Base-by-base conservation (phyloP, 92 coral and sea anemone genomes). In the Scolanthus callimorphus region DNA sequence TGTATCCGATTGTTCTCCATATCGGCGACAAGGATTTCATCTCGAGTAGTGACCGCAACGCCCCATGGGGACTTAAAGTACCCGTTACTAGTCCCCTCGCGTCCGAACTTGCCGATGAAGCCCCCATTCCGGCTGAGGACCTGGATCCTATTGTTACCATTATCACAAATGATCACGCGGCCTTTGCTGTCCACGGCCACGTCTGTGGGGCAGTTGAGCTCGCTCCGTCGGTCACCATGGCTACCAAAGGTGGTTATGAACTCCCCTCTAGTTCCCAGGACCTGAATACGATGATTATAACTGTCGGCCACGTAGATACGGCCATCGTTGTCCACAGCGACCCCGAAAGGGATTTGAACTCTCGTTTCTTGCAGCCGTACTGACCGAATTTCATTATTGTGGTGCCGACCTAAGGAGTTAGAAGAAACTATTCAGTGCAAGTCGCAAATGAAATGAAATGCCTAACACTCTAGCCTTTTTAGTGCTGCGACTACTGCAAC, bases 61-160 rank as follows among this genome's bases (percentile, higher is more conserved):
- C 99, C 99, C 99, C 99, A 94, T 15, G 99, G 99, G 17, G 96
- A 88, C 41, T 94, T 94, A 70, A 94, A 94, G 70, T 75, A 90
- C 13, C 99, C 99, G 59, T 94, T 94, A n/a, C 94, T 90, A 25
- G 70, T 55, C 30, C 99, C 99, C 69, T 88, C 99, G 28, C 90
- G 89, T 70, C 99, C 99, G 74, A 94, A 88, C 80, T 94, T 94
- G 12, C 96, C 90, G 37, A 94, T 84, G 63, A 88, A 94, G 28
- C 90, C 96, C 11, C 99, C 99, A 20, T 65, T 71, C 17, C 90
- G 86, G 48, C 78, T 84, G 15, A 94, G 83, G 20, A 88, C 89
- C 80, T 94, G 99, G 56, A 94, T 61, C 43, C 99, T 69, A 57
- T 88, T 88, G 69, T 94, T 94, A 13, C 99, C 99, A 28, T 94